Base-by-base conservation (phyloP, 2,797 vertebrate species). In the Acanthornis magna region DNA sequence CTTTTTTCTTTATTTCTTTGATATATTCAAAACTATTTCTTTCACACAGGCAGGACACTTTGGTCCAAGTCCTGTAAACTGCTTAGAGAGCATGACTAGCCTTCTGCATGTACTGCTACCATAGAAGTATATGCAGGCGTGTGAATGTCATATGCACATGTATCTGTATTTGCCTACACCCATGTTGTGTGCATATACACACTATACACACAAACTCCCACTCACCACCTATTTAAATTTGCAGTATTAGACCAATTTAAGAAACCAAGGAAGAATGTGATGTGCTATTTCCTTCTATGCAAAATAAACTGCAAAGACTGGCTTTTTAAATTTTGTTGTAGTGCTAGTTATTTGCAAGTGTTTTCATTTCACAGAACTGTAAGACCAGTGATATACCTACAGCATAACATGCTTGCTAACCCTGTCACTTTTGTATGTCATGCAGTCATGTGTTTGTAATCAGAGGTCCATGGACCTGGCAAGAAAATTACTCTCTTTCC, bases 391-490 rank as follows among this genome's bases (percentile, higher is more conserved):
- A n/a, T 54, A 67, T 5, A 88, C 60, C 60, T 76, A 76, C 63
- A 91, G 77, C 27, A 54, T 4, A 82, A 50, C 7, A 11, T 14
- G 11, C 30, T 62, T 34, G 17, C 57, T 48, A 70, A 60, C 27
- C 8, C 30, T 67, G 67, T 63, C 89, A 74, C 53, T 84, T 93
- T 38, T 82, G 20, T 34, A 11, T 76, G 60, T 79, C 71, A 53
- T n/a, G 27, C 6, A 73, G 36, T 86, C 94, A 91, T 90, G 60
- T 94, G 94, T 82, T 96, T 95, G 63, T 48, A 95, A 89, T 95
- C 79, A 93, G 80, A 92, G 11, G 62, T 88, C 67, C 68, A 51
- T 3, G 22, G 57, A 78, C 57, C 92, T 79, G 63, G 80, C 58
- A 81, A 88, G 74, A 84, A 94, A 89, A 92, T 70, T 22, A 73